Evolutionary conservation across 2,113 vertebrate species (phyloP).

Genomic region (Mesocricetus auratus): DNA sequence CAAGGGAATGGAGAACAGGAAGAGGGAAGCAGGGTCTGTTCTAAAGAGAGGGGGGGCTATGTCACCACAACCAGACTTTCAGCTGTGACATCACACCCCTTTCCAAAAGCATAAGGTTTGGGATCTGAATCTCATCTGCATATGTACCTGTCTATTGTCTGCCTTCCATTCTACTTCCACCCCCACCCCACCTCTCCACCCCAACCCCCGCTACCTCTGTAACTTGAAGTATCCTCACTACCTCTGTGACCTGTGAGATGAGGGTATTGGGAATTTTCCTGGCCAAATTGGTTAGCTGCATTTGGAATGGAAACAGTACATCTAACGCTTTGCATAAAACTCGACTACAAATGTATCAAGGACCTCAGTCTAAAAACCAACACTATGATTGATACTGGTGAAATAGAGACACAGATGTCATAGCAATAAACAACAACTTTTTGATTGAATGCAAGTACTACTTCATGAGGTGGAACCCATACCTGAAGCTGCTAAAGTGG

Average conservation of each 20-base stretch:
- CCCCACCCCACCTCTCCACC: neutral
- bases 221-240: neutral
- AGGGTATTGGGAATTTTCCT: neutral
- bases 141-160: accelerated
- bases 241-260: neutral
- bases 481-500: neutral
- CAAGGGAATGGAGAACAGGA: neutral
- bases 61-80: neutral
- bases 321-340: neutral
- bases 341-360: neutral
- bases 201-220: too few species aligned
- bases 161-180: accelerated
- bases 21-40: neutral
- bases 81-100: neutral
- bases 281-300: neutral
- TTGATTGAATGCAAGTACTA: neutral
- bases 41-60: accelerated
- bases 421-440: neutral
- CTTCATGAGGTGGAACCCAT: neutral
- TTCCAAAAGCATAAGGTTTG: accelerated
- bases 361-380: neutral
- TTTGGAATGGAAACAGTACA: neutral
- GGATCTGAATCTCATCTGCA: neutral
- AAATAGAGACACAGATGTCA: neutral
- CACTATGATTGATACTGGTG: neutral